phyloP scores from a whole-genome alignment of 2,888 invertebrate genomes.

The Campoplex nolae region DNA sequence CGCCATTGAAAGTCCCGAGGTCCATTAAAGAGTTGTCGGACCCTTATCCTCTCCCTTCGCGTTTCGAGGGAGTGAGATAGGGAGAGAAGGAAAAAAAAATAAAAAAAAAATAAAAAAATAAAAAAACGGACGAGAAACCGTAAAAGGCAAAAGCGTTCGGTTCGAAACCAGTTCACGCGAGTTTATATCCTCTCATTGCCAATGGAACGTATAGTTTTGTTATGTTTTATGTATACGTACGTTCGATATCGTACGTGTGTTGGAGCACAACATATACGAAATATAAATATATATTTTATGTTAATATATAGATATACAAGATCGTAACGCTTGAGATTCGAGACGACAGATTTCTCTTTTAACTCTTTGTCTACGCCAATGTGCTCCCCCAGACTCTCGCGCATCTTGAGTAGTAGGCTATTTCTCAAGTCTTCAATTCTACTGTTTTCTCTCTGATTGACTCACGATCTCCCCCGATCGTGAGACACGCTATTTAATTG shows the following conservation, averaged over 20 bases:
- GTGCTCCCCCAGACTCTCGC: constrained; percentile 76
- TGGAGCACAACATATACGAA: constrained; percentile 16
- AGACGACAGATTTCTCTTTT: constrained; percentile 63
- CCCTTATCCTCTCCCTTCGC: constrained; percentile 77
- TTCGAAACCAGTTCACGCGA: constrained; percentile 72
- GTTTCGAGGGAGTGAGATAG: constrained; percentile 42
- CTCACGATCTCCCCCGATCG: constrained; percentile 61
- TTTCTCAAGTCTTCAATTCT: constrained; percentile 72
- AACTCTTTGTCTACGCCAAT: constrained; percentile 75
- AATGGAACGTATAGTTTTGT: constrained; percentile 44
- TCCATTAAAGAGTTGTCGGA: constrained; percentile 79
- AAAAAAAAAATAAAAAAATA: too few relatives aligned
- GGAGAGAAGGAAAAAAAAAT: not conserved
- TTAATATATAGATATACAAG: constrained; percentile 10
- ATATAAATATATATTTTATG: constrained; percentile 4
- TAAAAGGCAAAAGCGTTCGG: constrained; percentile 75
- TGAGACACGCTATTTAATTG: not conserved
- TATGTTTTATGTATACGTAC: constrained; percentile 17
- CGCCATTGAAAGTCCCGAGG: constrained; percentile 78
- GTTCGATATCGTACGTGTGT: not conserved
- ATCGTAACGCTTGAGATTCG: constrained; percentile 18
- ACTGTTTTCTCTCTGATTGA: constrained; percentile 74
- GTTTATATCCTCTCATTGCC: constrained; percentile 48
- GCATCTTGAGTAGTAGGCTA: constrained; percentile 68
- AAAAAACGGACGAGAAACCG: constrained; percentile 76